Percentiles rank a stretch among this genome's conserved stretches.
phyloP scores from a whole-genome alignment of 2,888 invertebrate species.

The Torymus aiolomorphi region DNA sequence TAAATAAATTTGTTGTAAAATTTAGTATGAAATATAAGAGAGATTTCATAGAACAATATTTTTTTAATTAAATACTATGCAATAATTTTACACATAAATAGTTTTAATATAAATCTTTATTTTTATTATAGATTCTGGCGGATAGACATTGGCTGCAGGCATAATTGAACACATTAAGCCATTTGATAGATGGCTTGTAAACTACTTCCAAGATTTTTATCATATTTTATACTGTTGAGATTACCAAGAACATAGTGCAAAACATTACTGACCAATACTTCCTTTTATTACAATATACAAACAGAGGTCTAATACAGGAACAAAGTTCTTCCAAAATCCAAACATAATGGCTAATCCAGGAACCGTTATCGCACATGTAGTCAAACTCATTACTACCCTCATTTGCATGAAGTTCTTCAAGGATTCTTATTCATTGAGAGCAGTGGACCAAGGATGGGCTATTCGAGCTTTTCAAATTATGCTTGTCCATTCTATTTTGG shows the following conservation, averaged over 20 bases:
- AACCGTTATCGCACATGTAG: slow-evolving; percentile 69
- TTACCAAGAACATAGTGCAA: background rate
- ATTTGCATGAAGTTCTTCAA: slow-evolving; percentile 67
- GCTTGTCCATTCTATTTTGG: slow-evolving; percentile 70
- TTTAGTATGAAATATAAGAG: too few species aligned
- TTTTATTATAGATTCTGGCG: slow-evolving; percentile 7
- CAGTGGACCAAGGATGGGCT: slow-evolving; percentile 66
- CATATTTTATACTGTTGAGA: slow-evolving; percentile 14
- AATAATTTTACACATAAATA: background rate
- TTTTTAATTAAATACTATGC: too few species aligned
- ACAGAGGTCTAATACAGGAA: slow-evolving; percentile 36
- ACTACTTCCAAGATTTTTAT: slow-evolving; percentile 26
- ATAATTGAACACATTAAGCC: slow-evolving; percentile 27
- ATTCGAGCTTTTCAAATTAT: slow-evolving; percentile 70
- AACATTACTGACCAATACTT: background rate
- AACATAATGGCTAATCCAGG: slow-evolving; percentile 68
- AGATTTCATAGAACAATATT: too few species aligned
- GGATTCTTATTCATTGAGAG: slow-evolving; percentile 63
- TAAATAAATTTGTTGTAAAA: too few species aligned
- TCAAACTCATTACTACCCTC: slow-evolving; percentile 68
- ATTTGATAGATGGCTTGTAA: slow-evolving; percentile 35
- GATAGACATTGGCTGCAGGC: background rate
- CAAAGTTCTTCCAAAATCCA: slow-evolving; percentile 40
- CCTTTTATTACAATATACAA: background rate
- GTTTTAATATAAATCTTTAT: slow-evolving; percentile 15